Evolutionary conservation across 2,113 vertebrate species (phyloP).

Genomic region (Bos indicus): DNA sequence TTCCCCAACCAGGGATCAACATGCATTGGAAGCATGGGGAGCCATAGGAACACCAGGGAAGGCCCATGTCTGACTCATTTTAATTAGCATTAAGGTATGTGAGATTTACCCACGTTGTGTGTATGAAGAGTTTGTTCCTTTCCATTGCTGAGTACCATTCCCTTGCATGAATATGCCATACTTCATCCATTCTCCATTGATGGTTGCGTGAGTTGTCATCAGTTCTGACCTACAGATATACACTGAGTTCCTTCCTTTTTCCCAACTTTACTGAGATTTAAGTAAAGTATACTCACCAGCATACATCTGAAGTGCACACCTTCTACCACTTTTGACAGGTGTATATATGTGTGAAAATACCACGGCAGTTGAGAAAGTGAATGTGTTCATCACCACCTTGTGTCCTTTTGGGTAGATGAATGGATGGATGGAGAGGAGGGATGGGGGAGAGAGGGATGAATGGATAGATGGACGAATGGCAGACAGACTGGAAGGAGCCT

Average conservation of each 20-base stretch:
- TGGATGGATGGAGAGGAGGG: not conserved
- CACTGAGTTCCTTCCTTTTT: not conserved
- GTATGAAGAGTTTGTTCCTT: not conserved
- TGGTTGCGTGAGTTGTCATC: not conserved
- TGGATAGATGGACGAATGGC: not conserved
- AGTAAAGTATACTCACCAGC: not conserved
- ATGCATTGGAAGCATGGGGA: not conserved
- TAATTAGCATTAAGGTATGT: not conserved
- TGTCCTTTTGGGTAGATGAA: not conserved
- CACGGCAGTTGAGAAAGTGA: not conserved
- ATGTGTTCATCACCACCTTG: not conserved
- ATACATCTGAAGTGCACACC: not conserved
- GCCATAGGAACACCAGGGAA: not conserved
- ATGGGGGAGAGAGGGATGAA: not conserved
- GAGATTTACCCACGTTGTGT: not conserved
- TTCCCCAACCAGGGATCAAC: not conserved
- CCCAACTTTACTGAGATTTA: not conserved
- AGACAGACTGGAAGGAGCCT: not conserved
- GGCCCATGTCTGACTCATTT: not conserved
- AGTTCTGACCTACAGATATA: not conserved
- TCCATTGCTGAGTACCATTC: not conserved
- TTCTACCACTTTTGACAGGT: not conserved
- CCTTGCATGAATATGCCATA: not conserved
- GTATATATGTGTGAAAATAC: not conserved
- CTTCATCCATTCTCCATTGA: not conserved